Evolutionary conservation across 2,113 vertebrate species (phyloP).

Genomic region (Austrofundulus limnaeus): DNA sequence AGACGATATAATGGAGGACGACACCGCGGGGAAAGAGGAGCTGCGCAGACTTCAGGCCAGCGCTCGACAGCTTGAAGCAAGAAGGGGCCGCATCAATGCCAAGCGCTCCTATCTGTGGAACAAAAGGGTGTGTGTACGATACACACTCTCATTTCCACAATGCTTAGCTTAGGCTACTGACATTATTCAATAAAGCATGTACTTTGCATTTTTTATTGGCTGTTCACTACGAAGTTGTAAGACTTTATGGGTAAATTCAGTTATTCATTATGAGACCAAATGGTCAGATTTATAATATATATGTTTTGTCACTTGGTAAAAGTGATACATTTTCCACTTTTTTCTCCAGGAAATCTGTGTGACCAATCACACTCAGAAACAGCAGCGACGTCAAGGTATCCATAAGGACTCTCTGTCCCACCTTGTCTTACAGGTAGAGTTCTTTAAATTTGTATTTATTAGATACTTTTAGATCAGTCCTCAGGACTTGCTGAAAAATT

Average conservation of each 20-base stretch:
- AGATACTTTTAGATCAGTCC: background rate
- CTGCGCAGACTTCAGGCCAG: conserved; percentile 89
- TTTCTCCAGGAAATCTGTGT: conserved; percentile 91
- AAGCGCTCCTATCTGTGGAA: conserved; percentile 98
- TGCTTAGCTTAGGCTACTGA: too few species aligned
- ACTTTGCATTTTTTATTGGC: background rate
- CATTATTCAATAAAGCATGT: background rate
- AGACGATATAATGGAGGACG: conserved; percentile 90
- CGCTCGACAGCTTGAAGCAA: conserved; percentile 91
- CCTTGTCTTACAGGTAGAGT: conserved; percentile 80
- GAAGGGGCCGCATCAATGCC: conserved; percentile 92
- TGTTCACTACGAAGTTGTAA: too few species aligned
- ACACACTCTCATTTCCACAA: background rate
- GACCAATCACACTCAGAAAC: conserved; percentile 89
- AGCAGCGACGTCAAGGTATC: conserved; percentile 80
- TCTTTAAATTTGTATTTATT: conserved; percentile 3
- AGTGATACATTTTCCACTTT: background rate
- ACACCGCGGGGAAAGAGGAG: conserved; percentile 83
- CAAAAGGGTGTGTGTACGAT: conserved; percentile 86
- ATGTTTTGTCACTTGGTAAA: background rate
- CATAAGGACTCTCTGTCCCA: conserved; percentile 80
- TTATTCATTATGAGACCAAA: background rate
- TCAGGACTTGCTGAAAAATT: too few species aligned
- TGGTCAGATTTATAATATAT: background rate
- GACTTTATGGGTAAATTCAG: too few species aligned